Conservation (phyloP, 2,888 invertebrate species). For the Melanostoma mellinum region DNA sequence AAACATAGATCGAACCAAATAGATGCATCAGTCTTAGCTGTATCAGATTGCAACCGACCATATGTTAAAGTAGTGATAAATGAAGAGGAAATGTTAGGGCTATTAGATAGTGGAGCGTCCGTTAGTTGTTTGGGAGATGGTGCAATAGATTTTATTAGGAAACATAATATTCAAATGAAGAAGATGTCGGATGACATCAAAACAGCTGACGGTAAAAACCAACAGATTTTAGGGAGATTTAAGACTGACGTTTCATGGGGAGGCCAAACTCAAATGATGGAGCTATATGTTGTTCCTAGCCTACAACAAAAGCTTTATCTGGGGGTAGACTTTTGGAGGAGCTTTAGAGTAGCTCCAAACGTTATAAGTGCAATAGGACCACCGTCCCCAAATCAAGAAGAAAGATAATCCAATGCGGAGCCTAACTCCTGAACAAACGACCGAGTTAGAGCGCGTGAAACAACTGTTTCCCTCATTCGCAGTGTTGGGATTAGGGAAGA, state of each 20-base stretch:
- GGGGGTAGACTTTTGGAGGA: constrained; percentile 13
- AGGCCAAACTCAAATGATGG: background rate
- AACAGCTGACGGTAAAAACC: constrained; percentile 23
- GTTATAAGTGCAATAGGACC: background rate
- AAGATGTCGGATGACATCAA: constrained; percentile 10
- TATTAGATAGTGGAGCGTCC: constrained; percentile 3
- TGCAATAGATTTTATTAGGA: background rate
- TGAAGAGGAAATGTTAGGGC: background rate
- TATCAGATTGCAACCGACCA: background rate
- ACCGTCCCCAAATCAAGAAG: background rate
- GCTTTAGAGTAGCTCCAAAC: constrained; percentile 4
- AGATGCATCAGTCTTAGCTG: background rate
- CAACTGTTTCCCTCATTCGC: background rate
- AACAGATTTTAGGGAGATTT: constrained; percentile 12
- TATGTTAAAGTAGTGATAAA: background rate
- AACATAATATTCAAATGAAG: background rate
- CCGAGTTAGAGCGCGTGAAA: background rate
- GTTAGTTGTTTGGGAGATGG: background rate
- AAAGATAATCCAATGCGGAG: background rate
- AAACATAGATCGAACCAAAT: background rate
- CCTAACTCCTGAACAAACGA: background rate
- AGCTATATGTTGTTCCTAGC: constrained; percentile 20
- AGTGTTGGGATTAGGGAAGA: background rate
- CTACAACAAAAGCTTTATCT: constrained; percentile 15
- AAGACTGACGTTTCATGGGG: constrained; percentile 7